Conservation (phyloP, 2,797 vertebrate genomes). For the Sandelia bainsii region DNA sequence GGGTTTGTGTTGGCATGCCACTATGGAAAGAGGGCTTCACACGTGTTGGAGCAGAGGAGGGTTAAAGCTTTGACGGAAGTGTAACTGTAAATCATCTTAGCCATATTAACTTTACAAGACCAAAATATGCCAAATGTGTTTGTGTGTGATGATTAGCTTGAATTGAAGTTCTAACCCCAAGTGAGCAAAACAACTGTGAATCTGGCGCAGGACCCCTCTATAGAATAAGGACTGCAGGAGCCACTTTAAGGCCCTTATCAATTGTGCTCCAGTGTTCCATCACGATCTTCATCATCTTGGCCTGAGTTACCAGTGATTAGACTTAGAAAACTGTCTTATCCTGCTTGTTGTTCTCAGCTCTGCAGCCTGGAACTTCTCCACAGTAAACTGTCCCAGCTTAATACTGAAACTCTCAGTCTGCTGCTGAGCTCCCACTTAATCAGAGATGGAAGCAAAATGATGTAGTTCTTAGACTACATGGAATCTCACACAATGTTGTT, state of each 20-base stretch:
- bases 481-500: too few species aligned
- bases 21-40: not conserved
- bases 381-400: not conserved
- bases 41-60: too few species aligned
- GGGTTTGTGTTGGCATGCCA: constrained; percentile 17
- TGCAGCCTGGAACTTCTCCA: constrained; percentile 1
- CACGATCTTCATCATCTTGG: too few species aligned
- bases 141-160: not conserved
- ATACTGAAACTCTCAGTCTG: constrained; percentile 10
- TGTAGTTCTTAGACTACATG: too few species aligned
- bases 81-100: not conserved
- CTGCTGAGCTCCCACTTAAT: not conserved
- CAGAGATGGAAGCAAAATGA: too few species aligned
- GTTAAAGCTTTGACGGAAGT: too few species aligned
- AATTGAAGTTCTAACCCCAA: too few species aligned
- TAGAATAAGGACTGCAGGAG: too few species aligned
- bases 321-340: not conserved
- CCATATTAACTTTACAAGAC: not conserved
- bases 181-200: too few species aligned
- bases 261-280: too few species aligned
- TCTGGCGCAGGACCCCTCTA: too few species aligned
- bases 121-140: not conserved
- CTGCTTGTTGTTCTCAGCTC: constrained; percentile 3
- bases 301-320: not conserved
- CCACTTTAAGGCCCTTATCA: too few species aligned